Evolutionary conservation across 1,140 invertebrate species (phyloP).

Genomic region (Amyelois transitella): DNA sequence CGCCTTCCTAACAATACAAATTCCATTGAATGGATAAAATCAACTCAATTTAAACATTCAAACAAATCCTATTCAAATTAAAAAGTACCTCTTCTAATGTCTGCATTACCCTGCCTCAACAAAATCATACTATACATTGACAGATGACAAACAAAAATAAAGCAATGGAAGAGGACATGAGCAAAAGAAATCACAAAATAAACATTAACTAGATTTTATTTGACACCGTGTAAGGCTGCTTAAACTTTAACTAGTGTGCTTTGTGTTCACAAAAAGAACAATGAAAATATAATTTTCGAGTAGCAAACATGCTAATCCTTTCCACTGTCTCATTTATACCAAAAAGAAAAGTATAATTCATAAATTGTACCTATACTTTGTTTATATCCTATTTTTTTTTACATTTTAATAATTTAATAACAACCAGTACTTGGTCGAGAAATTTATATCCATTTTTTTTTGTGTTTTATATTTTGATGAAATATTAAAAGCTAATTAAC

Average conservation of each 20-base stretch:
- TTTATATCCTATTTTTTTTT: constrained; percentile 74
- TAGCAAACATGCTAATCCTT: constrained; percentile 55
- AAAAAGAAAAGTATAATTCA: constrained; percentile 73
- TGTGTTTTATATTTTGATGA: constrained; percentile 74
- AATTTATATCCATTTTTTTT: constrained; percentile 74
- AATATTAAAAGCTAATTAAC: constrained; percentile 74
- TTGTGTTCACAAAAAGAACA: constrained; percentile 33
- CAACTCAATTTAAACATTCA: constrained; percentile 71
- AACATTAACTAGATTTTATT: constrained; percentile 35
- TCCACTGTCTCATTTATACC: constrained; percentile 67
- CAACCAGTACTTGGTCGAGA: constrained; percentile 72
- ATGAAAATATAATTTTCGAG: constrained; percentile 18
- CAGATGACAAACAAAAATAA: constrained; percentile 63
- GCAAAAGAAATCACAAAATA: constrained; percentile 68
- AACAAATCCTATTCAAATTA: constrained; percentile 67
- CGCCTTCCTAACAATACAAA: constrained; percentile 69
- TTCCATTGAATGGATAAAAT: constrained; percentile 72
- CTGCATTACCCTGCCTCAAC: constrained; percentile 72
- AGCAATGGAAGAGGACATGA: constrained; percentile 69
- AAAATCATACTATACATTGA: constrained; percentile 69
- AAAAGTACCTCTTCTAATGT: constrained; percentile 71
- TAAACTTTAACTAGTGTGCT: constrained; percentile 26
- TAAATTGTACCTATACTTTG: constrained; percentile 74
- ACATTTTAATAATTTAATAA: constrained; percentile 75
- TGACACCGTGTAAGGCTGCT: constrained; percentile 34